Evolutionary conservation across 2,888 invertebrate species (phyloP), one percentile per base, ranked within the genome.

Genomic region (Apomyelois bistriatella): DNA sequence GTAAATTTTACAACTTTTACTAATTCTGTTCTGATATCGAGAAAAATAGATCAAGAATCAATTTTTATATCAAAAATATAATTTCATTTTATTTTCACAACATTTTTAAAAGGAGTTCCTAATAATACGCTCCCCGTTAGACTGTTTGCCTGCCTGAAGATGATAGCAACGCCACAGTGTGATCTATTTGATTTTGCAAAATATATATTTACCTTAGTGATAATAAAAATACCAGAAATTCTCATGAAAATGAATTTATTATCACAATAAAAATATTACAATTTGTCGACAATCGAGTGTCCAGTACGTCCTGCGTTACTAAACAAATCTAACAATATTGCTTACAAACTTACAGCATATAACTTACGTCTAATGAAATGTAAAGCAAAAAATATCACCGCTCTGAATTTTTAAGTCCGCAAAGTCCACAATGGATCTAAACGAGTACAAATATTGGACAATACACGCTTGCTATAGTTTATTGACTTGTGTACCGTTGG

Each of bases 401-500:
- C 65, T 73, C 66, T 71, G 64, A 74, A 70, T 76, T 52, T 22
- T 81, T 81, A 84, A 85, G 84, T 84, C 78, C 75, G 67, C 72
- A 68, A 70, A 66, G 69, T 68, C 68, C 64, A 73, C 68, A 73
- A 74, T 74, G 72, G 68, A 66, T 67, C 64, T 69, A 71, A 67
- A 71, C 73, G 72, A 72, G 66, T 66, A 68, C 69, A 68, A 69
- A 71, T 72, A 68, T 68, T 68, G 69, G 70, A 74, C 76, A 78
- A 78, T 76, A 74, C 74, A 60, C 67, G 71, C 64, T 67, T 60
- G 66, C 74, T 73, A 73, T 81, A 82, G 89, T 87, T 85, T 87
- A 78, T 88, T 87, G 87, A 89, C 87, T 82, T 78, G 72, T 83
- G 72, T 81, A 79, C 77, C 72, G 79, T 73, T 82, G 88, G 87